Conservation (phyloP, 2,113 vertebrate genomes). For the Polypterus senegalus region DNA sequence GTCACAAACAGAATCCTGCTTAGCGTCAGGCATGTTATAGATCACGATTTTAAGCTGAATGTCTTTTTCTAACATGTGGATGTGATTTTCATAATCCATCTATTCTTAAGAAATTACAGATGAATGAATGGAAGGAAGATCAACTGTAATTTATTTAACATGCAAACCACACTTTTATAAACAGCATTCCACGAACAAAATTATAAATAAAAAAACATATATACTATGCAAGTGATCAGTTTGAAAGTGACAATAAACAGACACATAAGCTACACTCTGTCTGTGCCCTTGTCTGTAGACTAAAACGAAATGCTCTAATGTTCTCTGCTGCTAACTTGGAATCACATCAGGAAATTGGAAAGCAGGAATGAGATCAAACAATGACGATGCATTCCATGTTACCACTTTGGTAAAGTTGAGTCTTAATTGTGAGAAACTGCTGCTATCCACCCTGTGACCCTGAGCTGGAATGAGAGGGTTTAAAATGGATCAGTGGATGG, state of each 20-base stretch:
- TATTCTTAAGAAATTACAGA: constrained; percentile 33
- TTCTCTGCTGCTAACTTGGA: too few species aligned
- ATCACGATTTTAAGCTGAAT: constrained; percentile 17
- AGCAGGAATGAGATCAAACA: too few species aligned
- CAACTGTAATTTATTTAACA: constrained; percentile 3
- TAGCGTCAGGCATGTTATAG: constrained; percentile 7
- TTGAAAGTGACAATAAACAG: not conserved
- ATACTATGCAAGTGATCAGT: not conserved
- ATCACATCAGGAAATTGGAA: too few species aligned
- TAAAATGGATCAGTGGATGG: too few species aligned
- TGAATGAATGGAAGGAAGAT: constrained; percentile 15
- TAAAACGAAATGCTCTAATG: too few species aligned
- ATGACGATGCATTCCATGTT: too few species aligned
- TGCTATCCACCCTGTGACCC: too few species aligned
- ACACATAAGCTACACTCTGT: too few species aligned
- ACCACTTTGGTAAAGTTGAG: too few species aligned
- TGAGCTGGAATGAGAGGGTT: too few species aligned
- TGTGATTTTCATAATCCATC: constrained; percentile 36
- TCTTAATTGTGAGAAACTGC: too few species aligned
- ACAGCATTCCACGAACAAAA: not conserved
- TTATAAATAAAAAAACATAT: not conserved
- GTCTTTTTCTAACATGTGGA: constrained; percentile 27
- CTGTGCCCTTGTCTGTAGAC: too few species aligned
- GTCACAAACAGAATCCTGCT: not conserved
- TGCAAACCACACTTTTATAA: not conserved